These are phyloP conservation scores for Cremastinae sp. DNA, from an alignment of 2,888 invertebrate species.

Conservation along the genomic window DNA sequence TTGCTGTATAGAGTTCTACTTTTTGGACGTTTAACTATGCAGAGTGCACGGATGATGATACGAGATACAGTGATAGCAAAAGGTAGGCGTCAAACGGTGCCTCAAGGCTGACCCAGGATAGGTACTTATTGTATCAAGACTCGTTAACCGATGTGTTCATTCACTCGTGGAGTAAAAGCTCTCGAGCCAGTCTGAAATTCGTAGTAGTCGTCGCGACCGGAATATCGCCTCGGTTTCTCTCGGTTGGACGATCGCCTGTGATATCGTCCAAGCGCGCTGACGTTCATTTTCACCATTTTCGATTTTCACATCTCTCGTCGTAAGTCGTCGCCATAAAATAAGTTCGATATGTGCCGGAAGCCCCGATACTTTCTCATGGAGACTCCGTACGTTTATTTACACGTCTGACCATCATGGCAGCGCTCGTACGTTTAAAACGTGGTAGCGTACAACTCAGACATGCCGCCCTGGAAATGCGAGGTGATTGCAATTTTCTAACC, in stretches of 20 bases:
- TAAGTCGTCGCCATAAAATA: constrained; percentile 14
- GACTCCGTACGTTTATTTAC: constrained; percentile 47
- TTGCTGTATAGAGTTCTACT: constrained; percentile 23
- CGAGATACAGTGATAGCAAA: constrained; percentile 57
- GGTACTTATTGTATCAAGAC: constrained; percentile 81
- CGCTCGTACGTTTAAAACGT: constrained; percentile 80
- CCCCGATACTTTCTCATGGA: constrained; percentile 55
- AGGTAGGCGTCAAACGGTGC: constrained; percentile 69
- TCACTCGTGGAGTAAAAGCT: constrained; percentile 66
- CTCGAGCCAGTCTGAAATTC: constrained; percentile 44
- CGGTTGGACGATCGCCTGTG: background rate
- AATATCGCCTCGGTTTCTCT: constrained; percentile 7
- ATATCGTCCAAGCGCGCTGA: constrained; percentile 20
- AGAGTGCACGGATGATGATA: constrained; percentile 14
- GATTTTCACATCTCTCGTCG: background rate
- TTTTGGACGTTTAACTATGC: constrained; percentile 40
- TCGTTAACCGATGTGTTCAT: constrained; percentile 78
- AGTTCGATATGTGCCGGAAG: constrained; percentile 63
- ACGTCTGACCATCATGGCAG: constrained; percentile 73
- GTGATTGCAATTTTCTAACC: constrained; percentile 70
- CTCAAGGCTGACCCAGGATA: constrained; percentile 77
- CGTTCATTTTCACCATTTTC: no score
- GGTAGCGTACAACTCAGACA: constrained; percentile 83
- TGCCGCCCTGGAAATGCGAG: constrained; percentile 83
- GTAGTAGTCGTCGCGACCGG: constrained; percentile 41